Evolutionary conservation across 2,888 invertebrate genomes (phyloP).

Genomic region (Cataglyphis livida): DNA sequence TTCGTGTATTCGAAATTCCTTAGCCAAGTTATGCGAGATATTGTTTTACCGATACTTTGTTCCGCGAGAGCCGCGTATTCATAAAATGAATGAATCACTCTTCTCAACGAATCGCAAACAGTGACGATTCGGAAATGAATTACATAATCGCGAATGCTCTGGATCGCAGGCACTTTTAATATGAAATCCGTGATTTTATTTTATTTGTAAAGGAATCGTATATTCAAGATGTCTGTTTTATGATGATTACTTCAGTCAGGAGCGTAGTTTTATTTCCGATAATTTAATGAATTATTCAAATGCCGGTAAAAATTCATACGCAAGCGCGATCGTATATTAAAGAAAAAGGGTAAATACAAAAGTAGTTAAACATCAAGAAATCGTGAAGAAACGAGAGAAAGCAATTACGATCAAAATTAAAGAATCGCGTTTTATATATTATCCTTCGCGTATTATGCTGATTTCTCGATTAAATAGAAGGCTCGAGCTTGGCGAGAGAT

Average conservation of each 20-base stretch:
- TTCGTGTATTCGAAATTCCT: constrained; percentile 27
- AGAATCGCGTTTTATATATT: constrained; percentile 9
- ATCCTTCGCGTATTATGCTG: constrained; percentile 5
- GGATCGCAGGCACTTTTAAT: background rate
- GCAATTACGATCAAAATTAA: background rate
- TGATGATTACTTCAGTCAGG: background rate
- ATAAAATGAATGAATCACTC: background rate
- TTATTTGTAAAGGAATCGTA: background rate
- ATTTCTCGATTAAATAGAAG: constrained; percentile 30
- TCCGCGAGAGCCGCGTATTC: background rate
- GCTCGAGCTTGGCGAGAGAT: constrained; percentile 4
- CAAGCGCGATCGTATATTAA: background rate
- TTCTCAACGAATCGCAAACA: background rate
- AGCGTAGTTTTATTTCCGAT: background rate
- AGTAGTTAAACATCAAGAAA: background rate
- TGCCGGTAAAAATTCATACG: background rate
- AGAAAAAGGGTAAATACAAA: background rate
- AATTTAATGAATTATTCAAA: constrained; percentile 41
- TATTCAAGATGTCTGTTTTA: background rate
- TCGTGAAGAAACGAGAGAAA: background rate
- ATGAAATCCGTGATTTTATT: background rate
- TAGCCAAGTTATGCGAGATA: background rate
- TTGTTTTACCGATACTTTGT: background rate
- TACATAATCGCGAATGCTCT: background rate
- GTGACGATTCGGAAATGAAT: background rate